Evolutionary conservation across 1,140 invertebrate species (phyloP).

Genomic region (Dendroctonus ponderosae): DNA sequence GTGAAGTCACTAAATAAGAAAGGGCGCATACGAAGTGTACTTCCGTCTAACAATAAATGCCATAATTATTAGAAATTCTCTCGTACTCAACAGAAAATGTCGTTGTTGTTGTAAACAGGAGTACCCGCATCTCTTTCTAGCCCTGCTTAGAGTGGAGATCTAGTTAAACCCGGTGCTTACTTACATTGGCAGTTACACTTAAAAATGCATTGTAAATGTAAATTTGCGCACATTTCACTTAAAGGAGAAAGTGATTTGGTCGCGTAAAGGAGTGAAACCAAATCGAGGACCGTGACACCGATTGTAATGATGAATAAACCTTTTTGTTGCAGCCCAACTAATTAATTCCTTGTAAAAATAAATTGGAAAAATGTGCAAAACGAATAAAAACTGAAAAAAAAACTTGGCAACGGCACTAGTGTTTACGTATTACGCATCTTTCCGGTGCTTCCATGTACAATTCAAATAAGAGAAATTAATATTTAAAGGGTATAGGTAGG

Average conservation of each 20-base stretch:
- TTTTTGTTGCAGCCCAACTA: constrained; percentile 1
- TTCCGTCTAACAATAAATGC: no score
- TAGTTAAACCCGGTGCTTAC: no score
- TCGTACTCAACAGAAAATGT: no score
- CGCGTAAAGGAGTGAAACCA: constrained; percentile 15
- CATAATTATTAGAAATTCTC: no score
- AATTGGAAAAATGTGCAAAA: neutral
- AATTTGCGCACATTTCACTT: constrained; percentile 13
- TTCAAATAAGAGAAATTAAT: constrained; percentile 13
- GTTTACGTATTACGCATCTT: neutral
- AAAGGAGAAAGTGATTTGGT: constrained; percentile 14
- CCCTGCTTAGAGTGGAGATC: no score
- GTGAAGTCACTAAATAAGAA: no score
- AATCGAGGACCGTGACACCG: constrained; percentile 14
- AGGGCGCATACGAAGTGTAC: no score
- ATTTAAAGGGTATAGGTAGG: neutral
- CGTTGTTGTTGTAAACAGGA: no score
- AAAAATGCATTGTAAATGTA: neutral
- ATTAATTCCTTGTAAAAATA: neutral
- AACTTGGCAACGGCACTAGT: neutral
- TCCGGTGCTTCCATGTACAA: neutral
- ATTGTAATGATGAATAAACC: constrained; percentile 5
- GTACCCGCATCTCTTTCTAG: no score
- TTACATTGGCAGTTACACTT: no score
- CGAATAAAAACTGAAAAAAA: neutral